Conservation (phyloP, 2,113 vertebrate species). For the Laticauda colubrina region DNA sequence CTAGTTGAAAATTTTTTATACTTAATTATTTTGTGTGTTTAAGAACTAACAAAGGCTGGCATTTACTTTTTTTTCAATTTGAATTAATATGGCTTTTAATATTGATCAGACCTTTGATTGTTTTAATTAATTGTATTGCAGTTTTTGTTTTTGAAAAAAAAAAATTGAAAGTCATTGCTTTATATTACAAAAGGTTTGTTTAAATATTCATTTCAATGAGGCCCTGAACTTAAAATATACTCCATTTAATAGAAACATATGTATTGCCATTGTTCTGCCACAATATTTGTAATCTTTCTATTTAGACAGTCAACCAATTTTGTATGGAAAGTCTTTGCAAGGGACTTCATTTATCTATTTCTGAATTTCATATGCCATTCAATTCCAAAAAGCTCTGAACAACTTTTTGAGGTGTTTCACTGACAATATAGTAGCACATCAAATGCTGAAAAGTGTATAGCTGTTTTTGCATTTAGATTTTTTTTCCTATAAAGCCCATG, state of each 20-base stretch:
- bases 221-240: background rate
- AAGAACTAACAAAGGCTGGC: background rate
- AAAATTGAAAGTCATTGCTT: background rate
- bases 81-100: background rate
- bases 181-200: background rate
- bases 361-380: background rate
- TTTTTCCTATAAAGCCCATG: background rate
- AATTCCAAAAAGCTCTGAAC: background rate
- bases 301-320: background rate
- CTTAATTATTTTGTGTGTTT: background rate
- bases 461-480: background rate
- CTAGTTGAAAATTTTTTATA: background rate
- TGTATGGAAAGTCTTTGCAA: background rate
- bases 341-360: background rate
- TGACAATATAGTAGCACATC: background rate
- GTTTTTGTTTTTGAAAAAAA: background rate
- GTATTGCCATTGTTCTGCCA: background rate
- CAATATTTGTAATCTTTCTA: background rate
- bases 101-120: background rate
- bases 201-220: background rate
- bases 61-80: background rate
- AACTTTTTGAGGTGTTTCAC: background rate
- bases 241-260: background rate
- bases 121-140: background rate
- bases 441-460: background rate